Conservation (phyloP, 2,888 invertebrate genomes). For the Ophion obscuratus region DNA sequence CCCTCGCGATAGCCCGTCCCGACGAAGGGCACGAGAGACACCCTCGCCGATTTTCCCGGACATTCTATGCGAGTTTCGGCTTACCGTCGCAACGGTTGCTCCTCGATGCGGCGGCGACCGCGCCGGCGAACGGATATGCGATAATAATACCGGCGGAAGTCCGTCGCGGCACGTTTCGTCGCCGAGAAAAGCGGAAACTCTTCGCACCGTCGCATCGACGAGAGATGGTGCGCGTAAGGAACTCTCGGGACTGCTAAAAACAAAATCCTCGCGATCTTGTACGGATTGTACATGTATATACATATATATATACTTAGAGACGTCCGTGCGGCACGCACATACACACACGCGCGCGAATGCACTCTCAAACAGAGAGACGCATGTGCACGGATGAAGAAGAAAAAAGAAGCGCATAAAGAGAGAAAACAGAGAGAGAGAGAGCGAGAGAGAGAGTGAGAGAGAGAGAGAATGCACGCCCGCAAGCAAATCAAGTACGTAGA, state of each 20-base stretch:
- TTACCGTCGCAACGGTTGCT: background rate
- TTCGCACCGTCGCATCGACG: background rate
- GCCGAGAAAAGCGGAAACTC: background rate
- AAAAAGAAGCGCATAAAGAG: background rate
- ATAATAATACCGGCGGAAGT: conserved; percentile 11
- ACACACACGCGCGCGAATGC: conserved; percentile 58
- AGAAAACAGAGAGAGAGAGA: conserved; percentile 43
- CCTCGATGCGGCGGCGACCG: conserved; percentile 40
- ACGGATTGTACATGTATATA: conserved; percentile 48
- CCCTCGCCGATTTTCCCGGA: conserved; percentile 5
- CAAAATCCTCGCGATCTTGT: conserved; percentile 39
- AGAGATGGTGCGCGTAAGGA: conserved; percentile 16
- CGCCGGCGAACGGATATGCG: conserved; percentile 32
- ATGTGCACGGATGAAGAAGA: conserved; percentile 35
- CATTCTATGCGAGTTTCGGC: background rate
- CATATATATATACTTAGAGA: conserved; percentile 53
- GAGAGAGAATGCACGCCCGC: conserved; percentile 61
- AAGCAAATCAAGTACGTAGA: conserved; percentile 65
- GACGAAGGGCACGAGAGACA: conserved; percentile 3
- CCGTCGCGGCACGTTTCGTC: conserved; percentile 16
- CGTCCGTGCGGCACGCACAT: conserved; percentile 44
- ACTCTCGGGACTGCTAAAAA: conserved; percentile 28
- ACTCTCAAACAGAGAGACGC: conserved; percentile 55
- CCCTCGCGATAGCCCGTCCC: background rate
- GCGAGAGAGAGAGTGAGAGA: conserved; percentile 33